A percentile compares a stretch with the other conserved stretches of the same genome.
Conservation (phyloP, 2,888 invertebrate genomes). For the Heteropelma amictum region DNA sequence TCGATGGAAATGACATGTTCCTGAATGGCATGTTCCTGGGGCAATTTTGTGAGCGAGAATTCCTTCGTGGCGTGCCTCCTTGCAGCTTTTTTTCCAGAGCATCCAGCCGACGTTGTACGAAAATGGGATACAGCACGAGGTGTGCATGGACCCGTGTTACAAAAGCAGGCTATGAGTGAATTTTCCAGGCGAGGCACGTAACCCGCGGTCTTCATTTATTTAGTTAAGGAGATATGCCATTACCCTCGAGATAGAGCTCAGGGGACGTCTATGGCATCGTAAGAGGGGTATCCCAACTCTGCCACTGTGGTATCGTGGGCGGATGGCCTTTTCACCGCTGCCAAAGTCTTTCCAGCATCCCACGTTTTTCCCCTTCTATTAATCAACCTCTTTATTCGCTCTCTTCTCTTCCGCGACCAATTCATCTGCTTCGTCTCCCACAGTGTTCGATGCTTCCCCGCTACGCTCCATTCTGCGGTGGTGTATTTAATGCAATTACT, state of each 20-base stretch:
- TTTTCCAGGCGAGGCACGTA: conserved; percentile 62
- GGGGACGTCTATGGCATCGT: conserved; percentile 42
- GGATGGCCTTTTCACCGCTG: conserved; percentile 16
- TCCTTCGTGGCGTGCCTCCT: background rate
- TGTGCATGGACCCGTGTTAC: conserved; percentile 8
- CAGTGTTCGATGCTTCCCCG: background rate
- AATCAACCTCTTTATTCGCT: conserved; percentile 14
- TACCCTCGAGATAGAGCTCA: conserved; percentile 57
- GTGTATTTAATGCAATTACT: background rate
- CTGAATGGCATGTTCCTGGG: background rate
- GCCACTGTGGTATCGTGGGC: background rate
- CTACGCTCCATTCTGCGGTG: background rate
- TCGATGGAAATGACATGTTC: too few relatives aligned
- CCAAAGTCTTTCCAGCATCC: conserved; percentile 16
- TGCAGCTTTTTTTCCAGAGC: conserved; percentile 12
- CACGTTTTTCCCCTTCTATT: conserved; percentile 43
- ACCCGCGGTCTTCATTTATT: conserved; percentile 62
- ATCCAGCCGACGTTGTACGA: background rate
- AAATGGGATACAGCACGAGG: background rate
- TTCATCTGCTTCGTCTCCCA: background rate
- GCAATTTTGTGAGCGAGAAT: background rate
- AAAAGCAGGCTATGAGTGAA: conserved; percentile 36
- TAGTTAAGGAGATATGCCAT: conserved; percentile 62
- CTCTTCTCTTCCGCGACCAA: conserved; percentile 1
- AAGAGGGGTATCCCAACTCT: conserved; percentile 14